phyloP scores from a whole-genome alignment of 30 jellyfish, hydroid and myxozoan species.

The Turritopsis dohrnii region DNA sequence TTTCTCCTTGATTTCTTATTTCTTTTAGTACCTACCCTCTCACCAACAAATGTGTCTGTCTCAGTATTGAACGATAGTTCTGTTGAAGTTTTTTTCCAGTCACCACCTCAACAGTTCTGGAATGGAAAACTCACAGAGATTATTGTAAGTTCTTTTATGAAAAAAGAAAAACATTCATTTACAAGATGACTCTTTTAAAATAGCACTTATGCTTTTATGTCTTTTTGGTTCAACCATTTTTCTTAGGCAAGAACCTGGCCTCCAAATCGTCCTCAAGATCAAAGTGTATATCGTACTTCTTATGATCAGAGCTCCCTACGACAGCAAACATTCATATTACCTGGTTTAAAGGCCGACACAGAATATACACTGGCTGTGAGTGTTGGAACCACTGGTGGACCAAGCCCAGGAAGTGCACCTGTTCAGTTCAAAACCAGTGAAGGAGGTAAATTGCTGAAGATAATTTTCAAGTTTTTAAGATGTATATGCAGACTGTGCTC shows the following conservation, averaged over 20 bases:
- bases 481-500: no score
- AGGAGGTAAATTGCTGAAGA: conserved; percentile 78
- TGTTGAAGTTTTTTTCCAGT: conserved; percentile 44
- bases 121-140: conserved; percentile 65
- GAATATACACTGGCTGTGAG: conserved; percentile 81
- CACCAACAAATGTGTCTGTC: conserved; percentile 69
- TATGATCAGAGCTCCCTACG: conserved; percentile 70
- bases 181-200: neutral
- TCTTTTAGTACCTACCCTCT: conserved; percentile 47
- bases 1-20: neutral
- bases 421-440: conserved; percentile 84
- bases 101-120: conserved; percentile 84
- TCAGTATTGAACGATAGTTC: conserved; percentile 71
- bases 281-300: conserved; percentile 41
- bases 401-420: conserved; percentile 80
- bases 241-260: conserved; percentile 71
- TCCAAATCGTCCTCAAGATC: conserved; percentile 76
- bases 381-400: conserved; percentile 89
- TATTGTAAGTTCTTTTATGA: conserved; percentile 27
- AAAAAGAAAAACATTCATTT: neutral
- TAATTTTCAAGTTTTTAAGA: no score
- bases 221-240: neutral
- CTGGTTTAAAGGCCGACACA: conserved; percentile 54
- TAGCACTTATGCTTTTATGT: neutral
- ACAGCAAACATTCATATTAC: conserved; percentile 56